Evolutionary conservation across 2,888 invertebrate genomes (phyloP).

Genomic region (Neoaliturus tenellus): DNA sequence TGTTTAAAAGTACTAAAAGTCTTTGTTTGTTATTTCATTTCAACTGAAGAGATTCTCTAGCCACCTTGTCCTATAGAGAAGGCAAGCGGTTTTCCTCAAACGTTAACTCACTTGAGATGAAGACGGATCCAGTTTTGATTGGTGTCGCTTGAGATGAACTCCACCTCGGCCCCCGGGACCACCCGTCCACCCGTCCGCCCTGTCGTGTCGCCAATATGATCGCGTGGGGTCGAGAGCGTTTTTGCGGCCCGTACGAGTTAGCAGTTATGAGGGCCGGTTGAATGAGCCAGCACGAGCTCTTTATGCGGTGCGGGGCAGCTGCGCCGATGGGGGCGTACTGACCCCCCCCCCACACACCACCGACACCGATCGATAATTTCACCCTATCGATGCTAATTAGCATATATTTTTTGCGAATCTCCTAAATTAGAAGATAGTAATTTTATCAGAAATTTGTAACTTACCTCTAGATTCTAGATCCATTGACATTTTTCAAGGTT

Average conservation of each 20-base stretch:
- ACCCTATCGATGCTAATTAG: not conserved
- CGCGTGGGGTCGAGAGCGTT: conserved; percentile 3
- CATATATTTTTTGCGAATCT: not conserved
- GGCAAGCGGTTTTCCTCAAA: too few species aligned
- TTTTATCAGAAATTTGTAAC: too few species aligned
- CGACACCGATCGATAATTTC: not conserved
- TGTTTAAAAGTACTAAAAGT: too few species aligned
- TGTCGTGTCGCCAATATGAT: not conserved
- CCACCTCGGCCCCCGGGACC: not conserved
- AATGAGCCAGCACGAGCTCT: conserved; percentile 31
- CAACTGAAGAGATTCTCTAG: too few species aligned
- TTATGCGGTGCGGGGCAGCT: not conserved
- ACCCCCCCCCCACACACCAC: too few species aligned
- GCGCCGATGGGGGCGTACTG: conserved; percentile 13
- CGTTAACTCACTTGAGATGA: too few species aligned
- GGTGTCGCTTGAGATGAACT: not conserved
- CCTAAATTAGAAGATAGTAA: too few species aligned
- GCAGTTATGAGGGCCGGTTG: conserved; percentile 28
- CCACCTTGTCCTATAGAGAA: too few species aligned
- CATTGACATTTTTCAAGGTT: too few species aligned
- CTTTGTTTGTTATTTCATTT: too few species aligned
- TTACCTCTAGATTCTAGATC: too few species aligned
- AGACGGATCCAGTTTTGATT: not conserved
- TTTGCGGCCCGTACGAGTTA: conserved; percentile 21
- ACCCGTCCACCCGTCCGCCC: too few species aligned